Evolutionary conservation across 2,888 invertebrate species (phyloP), one percentile per base, ranked within the genome.

Genomic region (Philaethria dido): DNA sequence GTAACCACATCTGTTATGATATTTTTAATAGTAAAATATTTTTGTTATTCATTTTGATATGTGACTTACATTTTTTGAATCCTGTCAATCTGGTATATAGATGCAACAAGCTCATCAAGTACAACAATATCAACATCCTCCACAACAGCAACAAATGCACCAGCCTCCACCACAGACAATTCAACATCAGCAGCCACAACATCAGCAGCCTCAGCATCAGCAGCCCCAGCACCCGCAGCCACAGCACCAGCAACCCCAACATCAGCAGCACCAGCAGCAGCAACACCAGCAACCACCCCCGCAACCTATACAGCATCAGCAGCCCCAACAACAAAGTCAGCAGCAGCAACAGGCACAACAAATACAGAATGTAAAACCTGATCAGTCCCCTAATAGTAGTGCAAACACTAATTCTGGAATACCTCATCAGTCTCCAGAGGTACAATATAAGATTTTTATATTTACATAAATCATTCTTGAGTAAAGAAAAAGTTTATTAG

Each of bases 71-170:
- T 36, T 36, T 8, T n/a, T n/a, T n/a, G n/a, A 9, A 39, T 13
- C 13, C 13, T 39, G 13, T 39, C 22, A 22, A 29, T 16, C 14
- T 9, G 11, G 29, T 50, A 3, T n/a, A 39, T 80, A 85, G 78
- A 84, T 86, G 76, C 89, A 89, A 74, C 88, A 93, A 77, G 93
- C 93, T 68, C 92, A 89, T 69, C 82, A 93, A 78, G 93, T 93
- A 62, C 92, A 89, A 69, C 81, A 81, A 59, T 81, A 83, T 72
- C 85, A 84, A 68, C 85, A 88, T 13, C 78, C 87, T 65, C 93
- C 93, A 61, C 85, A 81, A 52, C 84, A 82, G 1, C 85, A 83
- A 61, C 85, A 81, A 52, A 84, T 83, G 1, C 85, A 83, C 47
- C 85, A 82, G 3, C 85, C 85, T 3, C 84, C 81, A 2, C 83